Conservation (phyloP, 2,888 invertebrate species). For the Graphium colonna region DNA sequence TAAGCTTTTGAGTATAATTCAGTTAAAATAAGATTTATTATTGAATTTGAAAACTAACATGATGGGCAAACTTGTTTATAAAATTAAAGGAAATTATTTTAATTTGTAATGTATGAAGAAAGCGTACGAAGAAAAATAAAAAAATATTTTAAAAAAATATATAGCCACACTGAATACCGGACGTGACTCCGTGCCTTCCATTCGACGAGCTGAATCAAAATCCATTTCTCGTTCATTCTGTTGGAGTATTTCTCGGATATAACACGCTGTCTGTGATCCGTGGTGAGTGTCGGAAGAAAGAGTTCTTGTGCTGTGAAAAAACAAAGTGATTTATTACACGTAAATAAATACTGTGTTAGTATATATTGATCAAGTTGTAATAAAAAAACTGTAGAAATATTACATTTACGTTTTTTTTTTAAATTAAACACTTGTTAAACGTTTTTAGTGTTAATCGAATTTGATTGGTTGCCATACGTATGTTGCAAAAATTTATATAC, state of each 20-base stretch:
- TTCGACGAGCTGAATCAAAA: conserved; percentile 63
- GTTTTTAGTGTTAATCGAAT: conserved; percentile 12
- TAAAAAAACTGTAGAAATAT: neutral
- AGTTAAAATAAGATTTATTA: too few species aligned
- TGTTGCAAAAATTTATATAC: neutral
- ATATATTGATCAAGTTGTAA: conserved; percentile 23
- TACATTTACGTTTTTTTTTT: too few species aligned
- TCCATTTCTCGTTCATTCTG: conserved; percentile 83
- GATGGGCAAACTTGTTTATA: too few species aligned
- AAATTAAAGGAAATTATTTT: too few species aligned
- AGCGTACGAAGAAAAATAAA: too few species aligned
- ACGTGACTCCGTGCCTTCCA: conserved; percentile 63
- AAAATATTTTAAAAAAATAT: conserved; percentile 17
- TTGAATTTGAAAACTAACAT: too few species aligned
- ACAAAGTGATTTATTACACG: conserved; percentile 47
- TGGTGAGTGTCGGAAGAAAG: conserved; percentile 75
- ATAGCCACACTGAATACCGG: conserved; percentile 54
- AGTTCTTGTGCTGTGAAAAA: conserved; percentile 64
- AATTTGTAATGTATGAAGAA: too few species aligned
- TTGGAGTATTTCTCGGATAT: conserved; percentile 84
- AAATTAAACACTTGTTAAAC: conserved; percentile 1
- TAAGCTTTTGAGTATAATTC: too few species aligned
- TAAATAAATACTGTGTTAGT: conserved; percentile 38
- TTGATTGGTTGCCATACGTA: too few species aligned
- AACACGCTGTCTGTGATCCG: conserved; percentile 78